Percentiles rank a stretch among this genome's conserved stretches.
Evolutionary conservation across 2,888 invertebrate species (phyloP).

Genomic region (Chorisops tibialis): DNA sequence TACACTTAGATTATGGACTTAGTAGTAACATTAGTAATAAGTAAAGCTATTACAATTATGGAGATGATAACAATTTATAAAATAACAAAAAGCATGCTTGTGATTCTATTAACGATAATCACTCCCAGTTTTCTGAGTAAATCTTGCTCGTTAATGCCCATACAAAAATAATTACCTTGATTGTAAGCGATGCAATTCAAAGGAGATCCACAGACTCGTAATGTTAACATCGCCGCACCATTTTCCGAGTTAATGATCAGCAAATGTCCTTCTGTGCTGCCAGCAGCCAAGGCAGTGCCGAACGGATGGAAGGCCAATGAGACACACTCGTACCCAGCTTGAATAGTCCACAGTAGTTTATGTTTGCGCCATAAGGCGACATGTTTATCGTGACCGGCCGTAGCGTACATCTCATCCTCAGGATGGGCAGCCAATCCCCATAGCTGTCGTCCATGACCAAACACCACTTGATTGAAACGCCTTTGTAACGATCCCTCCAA

Average conservation of each 20-base stretch:
- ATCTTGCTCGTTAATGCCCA: no score
- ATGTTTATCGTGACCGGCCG: conserved; percentile 87
- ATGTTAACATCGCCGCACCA: conserved; percentile 78
- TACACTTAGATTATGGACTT: no score
- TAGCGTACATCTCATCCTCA: conserved; percentile 85
- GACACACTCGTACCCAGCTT: conserved; percentile 86
- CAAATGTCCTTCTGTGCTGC: conserved; percentile 85
- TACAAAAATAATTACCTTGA: conserved; percentile 61
- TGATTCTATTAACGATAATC: no score
- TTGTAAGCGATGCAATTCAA: conserved; percentile 84
- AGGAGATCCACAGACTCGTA: conserved; percentile 83
- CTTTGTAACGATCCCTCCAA: conserved; percentile 87
- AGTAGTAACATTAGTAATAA: neutral
- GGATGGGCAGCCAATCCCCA: conserved; percentile 88
- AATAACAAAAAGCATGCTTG: no score
- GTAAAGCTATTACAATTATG: no score
- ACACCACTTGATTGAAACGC: conserved; percentile 80
- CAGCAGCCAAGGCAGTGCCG: conserved; percentile 82
- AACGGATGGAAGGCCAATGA: conserved; percentile 84
- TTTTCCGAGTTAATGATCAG: conserved; percentile 82
- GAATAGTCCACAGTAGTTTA: conserved; percentile 81
- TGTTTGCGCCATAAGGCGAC: conserved; percentile 89
- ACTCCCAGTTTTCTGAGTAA: no score
- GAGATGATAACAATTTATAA: no score
- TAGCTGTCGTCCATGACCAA: conserved; percentile 84